These are phyloP conservation scores for Leptinotarsa rubiginosa DNA, from an alignment of 2,888 invertebrate genomes.

Conservation along the genomic window DNA sequence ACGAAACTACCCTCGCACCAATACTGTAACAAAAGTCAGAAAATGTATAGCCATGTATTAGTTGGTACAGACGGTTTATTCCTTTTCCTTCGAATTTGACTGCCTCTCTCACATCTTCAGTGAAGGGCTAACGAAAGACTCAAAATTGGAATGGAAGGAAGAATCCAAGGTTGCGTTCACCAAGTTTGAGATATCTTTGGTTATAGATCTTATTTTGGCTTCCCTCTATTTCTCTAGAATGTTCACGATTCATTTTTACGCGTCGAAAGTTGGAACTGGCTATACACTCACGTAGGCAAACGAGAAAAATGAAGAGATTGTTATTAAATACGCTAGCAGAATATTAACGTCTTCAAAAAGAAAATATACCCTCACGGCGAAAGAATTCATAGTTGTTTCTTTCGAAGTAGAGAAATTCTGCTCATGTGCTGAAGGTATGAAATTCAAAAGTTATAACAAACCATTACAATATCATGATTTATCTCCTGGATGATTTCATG, in stretches of 20 bases:
- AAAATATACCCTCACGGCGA: neutral
- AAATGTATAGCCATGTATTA: neutral
- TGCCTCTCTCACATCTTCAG: neutral
- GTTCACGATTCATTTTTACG: constrained; percentile 2
- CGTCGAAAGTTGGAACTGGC: neutral
- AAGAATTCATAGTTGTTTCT: neutral
- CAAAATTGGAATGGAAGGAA: neutral
- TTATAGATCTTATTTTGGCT: constrained; percentile 39
- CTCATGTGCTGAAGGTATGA: neutral
- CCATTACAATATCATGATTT: neutral
- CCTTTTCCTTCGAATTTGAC: neutral
- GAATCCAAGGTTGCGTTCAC: neutral
- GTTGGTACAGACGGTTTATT: neutral
- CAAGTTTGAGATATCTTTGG: constrained; percentile 28
- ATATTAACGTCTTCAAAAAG: neutral
- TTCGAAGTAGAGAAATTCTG: neutral
- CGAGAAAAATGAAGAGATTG: neutral
- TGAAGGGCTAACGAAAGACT: neutral
- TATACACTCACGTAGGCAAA: neutral
- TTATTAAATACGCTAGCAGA: neutral
- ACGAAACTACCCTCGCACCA: neutral
- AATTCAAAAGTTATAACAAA: neutral
- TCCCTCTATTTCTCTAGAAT: constrained; percentile 40
- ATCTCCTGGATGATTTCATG: too few species aligned
- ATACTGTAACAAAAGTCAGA: neutral